These are phyloP conservation scores for Ochotona princeps DNA, from an alignment of 2,113 vertebrate species.

Conservation along the genomic window DNA sequence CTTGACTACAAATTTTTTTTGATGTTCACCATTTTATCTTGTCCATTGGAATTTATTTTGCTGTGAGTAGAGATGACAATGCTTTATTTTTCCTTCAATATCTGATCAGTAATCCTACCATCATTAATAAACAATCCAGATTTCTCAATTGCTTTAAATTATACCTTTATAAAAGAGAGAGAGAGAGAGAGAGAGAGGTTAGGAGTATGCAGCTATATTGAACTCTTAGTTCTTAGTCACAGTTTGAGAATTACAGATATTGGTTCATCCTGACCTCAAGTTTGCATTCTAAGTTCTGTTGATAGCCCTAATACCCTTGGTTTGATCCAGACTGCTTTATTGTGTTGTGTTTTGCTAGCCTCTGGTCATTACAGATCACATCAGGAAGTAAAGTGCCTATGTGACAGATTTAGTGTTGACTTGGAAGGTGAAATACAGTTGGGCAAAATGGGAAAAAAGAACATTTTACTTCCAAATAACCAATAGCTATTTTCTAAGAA, in stretches of 20 bases:
- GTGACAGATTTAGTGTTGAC: conserved; percentile 80
- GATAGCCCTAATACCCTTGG: neutral
- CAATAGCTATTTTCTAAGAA: conserved; percentile 82
- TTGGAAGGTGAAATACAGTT: conserved; percentile 73
- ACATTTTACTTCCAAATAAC: conserved; percentile 78
- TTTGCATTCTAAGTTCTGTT: conserved; percentile 78
- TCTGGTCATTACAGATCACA: conserved; percentile 74
- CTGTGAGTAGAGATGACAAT: neutral
- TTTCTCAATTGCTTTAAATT: neutral
- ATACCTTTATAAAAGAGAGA: neutral
- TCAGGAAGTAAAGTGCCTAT: conserved; percentile 80
- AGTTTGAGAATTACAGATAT: conserved; percentile 66
- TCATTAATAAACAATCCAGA: neutral
- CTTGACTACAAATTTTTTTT: neutral
- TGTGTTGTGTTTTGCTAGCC: conserved; percentile 60
- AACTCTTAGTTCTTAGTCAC: neutral
- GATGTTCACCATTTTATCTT: neutral
- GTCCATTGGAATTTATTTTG: neutral
- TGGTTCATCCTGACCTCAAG: neutral
- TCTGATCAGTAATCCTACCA: neutral
- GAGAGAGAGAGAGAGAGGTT: neutral
- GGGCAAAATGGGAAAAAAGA: conserved; percentile 72
- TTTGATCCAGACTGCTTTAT: conserved; percentile 38
- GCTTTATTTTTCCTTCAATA: neutral
- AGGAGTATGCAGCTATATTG: neutral